A percentile compares a stretch with the other conserved stretches of the same genome.
These are phyloP conservation scores for Ophthalmolycus amberensis DNA, from an alignment of 2,113 vertebrate genomes.

Conservation along the genomic window DNA sequence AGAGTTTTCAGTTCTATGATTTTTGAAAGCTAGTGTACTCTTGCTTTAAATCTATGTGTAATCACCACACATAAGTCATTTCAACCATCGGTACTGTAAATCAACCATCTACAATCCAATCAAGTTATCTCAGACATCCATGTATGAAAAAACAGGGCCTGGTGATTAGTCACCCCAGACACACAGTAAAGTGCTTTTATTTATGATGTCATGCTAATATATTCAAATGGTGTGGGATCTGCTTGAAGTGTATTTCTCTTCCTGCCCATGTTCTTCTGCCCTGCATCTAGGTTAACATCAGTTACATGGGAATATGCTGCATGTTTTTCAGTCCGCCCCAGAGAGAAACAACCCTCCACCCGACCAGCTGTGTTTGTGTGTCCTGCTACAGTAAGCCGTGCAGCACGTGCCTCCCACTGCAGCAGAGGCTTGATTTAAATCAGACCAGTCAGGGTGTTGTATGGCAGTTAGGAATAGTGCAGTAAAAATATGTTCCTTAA, in stretches of 20 bases:
- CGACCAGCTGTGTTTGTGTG: background rate
- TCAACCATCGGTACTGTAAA: background rate
- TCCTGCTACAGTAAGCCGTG: background rate
- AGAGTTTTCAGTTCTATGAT: background rate
- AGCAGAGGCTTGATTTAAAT: background rate
- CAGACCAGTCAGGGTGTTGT: background rate
- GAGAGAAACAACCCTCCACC: background rate
- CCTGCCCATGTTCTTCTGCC: background rate
- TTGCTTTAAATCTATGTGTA: background rate
- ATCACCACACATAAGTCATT: background rate
- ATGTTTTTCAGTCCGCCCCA: background rate
- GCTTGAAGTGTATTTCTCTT: background rate
- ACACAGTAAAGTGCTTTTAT: background rate
- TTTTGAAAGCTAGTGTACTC: background rate
- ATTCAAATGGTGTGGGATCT: background rate
- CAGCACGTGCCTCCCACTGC: background rate
- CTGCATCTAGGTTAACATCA: background rate
- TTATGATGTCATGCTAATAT: slow-evolving; percentile 28
- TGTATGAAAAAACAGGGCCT: background rate
- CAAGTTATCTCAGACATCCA: slow-evolving; percentile 1
- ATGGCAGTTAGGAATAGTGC: background rate
- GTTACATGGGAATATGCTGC: background rate
- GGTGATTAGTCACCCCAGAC: background rate
- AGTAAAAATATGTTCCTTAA: slow-evolving; percentile 16
- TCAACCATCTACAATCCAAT: background rate